Evolutionary conservation across 1,140 invertebrate genomes (phyloP).

Genomic region (Drosophila albomicans): DNA sequence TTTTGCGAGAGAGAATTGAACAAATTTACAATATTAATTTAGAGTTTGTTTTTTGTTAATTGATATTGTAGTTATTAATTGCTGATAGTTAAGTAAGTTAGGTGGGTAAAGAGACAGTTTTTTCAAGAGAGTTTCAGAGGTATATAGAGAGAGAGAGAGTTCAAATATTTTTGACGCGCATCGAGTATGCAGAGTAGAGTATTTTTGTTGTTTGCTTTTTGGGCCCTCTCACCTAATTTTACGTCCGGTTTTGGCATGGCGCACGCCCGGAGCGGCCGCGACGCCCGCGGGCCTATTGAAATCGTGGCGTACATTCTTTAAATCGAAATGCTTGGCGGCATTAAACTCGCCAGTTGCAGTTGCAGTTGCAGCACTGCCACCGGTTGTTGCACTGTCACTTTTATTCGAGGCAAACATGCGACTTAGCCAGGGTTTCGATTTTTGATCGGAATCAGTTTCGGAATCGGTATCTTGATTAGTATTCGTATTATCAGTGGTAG

Average conservation of each 20-base stretch:
- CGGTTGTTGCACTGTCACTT: conserved; percentile 49
- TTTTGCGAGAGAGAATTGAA: conserved; percentile 24
- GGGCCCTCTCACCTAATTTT: conserved; percentile 84
- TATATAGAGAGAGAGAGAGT: conserved; percentile 14
- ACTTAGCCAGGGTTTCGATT: conserved; percentile 84
- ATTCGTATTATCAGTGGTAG: conserved; percentile 79
- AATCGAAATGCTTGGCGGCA: conserved; percentile 83
- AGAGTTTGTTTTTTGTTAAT: conserved; percentile 18
- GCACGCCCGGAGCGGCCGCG: conserved; percentile 74
- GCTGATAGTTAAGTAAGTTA: conserved; percentile 47
- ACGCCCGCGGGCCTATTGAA: conserved; percentile 83
- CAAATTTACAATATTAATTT: conserved; percentile 44
- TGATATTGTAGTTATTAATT: conserved; percentile 43
- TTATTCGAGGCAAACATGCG: conserved; percentile 74
- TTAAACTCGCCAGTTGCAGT: conserved; percentile 64
- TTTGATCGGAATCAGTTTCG: conserved; percentile 64
- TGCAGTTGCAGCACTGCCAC: conserved; percentile 26
- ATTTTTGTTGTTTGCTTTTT: conserved; percentile 35
- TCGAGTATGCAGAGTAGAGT: conserved; percentile 40
- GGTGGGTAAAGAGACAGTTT: conserved; percentile 13
- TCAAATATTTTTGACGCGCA: conserved; percentile 55
- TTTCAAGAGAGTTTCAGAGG: conserved; percentile 6
- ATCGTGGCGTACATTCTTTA: conserved; percentile 79
- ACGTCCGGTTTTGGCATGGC: conserved; percentile 80
- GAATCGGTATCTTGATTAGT: conserved; percentile 62